Base-by-base conservation (phyloP, 2,888 invertebrate species). In the Cyaniris semiargus region DNA sequence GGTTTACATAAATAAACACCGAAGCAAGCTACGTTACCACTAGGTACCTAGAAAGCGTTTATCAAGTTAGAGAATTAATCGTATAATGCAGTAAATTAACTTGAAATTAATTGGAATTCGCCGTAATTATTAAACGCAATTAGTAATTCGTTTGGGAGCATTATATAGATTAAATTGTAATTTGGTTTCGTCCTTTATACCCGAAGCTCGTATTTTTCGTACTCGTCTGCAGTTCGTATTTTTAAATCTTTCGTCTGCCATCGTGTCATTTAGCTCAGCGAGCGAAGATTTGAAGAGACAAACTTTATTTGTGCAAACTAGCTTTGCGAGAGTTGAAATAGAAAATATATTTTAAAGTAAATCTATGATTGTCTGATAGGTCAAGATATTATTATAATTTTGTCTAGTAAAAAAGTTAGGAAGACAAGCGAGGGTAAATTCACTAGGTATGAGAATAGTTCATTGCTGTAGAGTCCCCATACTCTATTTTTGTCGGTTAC, bases 151-250 rank as follows among this genome's bases (percentile, higher is more conserved):
- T 21, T 21, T 21, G 71, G 23, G 21, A 72, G 38, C 71, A 72
- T 72, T 72, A 72, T 44, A 23, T 23, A 72, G 71, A 72, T 72
- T 72, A 72, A 72, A 72, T 44, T 44, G 21, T 72, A 72, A 72
- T 72, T 66, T 15, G 27, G 23, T 44, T 38, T 44, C 44, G 38
- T 72, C 71, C 13, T 44, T 72, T 72, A 44, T 23, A 7, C 27
- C 13, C 6, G 15, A 21, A 3, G 21, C n/a, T n/a, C n/a, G n/a
- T n/a, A n/a, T n/a, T n/a, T n/a, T n/a, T n/a, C n/a, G n/a, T n/a
- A n/a, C n/a, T n/a, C n/a, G 13, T 15, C 66, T 21, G 66, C 66
- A 1, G 1, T 15, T 66, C 27, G 66, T 66, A 66, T 66, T 66
- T 23, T 66, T 31, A 66, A 66, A 66, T 66, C 66, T 15, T 66